These are phyloP conservation scores for Caradrina kadenii DNA, from an alignment of 2,888 invertebrate genomes.

Conservation along the genomic window DNA sequence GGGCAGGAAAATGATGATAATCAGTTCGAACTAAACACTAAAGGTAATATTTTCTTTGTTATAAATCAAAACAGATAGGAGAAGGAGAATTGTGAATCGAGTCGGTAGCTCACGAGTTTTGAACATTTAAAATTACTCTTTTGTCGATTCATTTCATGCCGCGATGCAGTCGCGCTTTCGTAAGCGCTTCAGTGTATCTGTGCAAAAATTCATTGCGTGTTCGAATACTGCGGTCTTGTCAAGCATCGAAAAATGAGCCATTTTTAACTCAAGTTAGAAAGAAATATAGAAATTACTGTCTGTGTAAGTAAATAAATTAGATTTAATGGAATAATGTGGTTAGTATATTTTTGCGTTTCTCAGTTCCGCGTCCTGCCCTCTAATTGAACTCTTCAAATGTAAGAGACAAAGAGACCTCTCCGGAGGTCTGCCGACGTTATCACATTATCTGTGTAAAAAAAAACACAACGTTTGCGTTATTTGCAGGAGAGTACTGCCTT, in stretches of 20 bases:
- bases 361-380: constrained; percentile 35
- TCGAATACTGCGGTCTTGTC: constrained; percentile 24
- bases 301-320: constrained; percentile 45
- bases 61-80: constrained; percentile 21
- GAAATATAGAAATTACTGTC: constrained; percentile 19
- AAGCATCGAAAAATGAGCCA: constrained; percentile 27
- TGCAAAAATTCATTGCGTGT: constrained; percentile 27
- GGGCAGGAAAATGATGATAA: not conserved
- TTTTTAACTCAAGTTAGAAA: constrained; percentile 2
- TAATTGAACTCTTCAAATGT: constrained; percentile 58
- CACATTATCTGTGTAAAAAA: constrained; percentile 65
- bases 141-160: constrained; percentile 40
- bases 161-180: constrained; percentile 23
- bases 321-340: constrained; percentile 37
- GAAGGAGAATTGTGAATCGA: constrained; percentile 21
- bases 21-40: not conserved
- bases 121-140: constrained; percentile 26
- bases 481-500: constrained; percentile 60
- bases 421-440: constrained; percentile 63
- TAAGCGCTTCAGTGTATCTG: constrained; percentile 18
- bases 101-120: constrained; percentile 41
- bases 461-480: constrained; percentile 62
- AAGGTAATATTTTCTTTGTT: constrained; percentile 15
- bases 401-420: constrained; percentile 56
- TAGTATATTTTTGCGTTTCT: constrained; percentile 38